Percentiles rank a stretch among this genome's conserved stretches.
Evolutionary conservation across 2,888 invertebrate genomes (phyloP).

Genomic region (Amiota mariae): DNA sequence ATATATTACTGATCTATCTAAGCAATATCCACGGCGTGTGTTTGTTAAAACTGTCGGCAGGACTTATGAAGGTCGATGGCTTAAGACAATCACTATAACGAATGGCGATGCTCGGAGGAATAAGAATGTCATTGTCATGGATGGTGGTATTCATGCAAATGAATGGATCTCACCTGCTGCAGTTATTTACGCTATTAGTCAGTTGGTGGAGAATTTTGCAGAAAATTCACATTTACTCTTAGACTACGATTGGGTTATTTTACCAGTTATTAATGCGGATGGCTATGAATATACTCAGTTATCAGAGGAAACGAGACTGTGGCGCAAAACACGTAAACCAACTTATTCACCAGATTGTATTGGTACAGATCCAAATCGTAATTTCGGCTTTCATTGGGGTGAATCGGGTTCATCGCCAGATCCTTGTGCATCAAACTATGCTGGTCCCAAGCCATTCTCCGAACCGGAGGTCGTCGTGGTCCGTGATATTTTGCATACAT

Average conservation of each 20-base stretch:
- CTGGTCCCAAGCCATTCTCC: slow-evolving; percentile 77
- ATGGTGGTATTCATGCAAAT: slow-evolving; percentile 78
- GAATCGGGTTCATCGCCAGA: slow-evolving; percentile 58
- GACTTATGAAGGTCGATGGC: slow-evolving; percentile 76
- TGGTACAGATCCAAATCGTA: slow-evolving; percentile 79
- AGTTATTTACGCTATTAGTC: slow-evolving; percentile 76
- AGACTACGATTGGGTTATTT: slow-evolving; percentile 79
- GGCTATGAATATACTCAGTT: slow-evolving; percentile 79
- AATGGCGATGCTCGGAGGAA: slow-evolving; percentile 68
- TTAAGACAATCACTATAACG: slow-evolving; percentile 79
- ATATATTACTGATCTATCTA: slow-evolving; percentile 74
- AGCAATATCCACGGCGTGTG: slow-evolving; percentile 74
- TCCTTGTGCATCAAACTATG: slow-evolving; percentile 76
- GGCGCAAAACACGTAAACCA: slow-evolving; percentile 76
- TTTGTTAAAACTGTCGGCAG: slow-evolving; percentile 76
- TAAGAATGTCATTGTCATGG: slow-evolving; percentile 75
- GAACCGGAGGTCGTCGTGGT: slow-evolving; percentile 78
- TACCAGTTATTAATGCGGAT: slow-evolving; percentile 81
- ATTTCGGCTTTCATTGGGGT: slow-evolving; percentile 78
- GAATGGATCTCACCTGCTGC: slow-evolving; percentile 80
- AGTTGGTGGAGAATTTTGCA: slow-evolving; percentile 75
- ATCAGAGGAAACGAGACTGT: slow-evolving; percentile 67
- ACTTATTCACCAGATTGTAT: slow-evolving; percentile 49
- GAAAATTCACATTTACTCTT: slow-evolving; percentile 74
- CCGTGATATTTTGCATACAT: slow-evolving; percentile 74